Base-by-base conservation (phyloP, 2,113 vertebrate genomes). In the Halcyon senegalensis region DNA sequence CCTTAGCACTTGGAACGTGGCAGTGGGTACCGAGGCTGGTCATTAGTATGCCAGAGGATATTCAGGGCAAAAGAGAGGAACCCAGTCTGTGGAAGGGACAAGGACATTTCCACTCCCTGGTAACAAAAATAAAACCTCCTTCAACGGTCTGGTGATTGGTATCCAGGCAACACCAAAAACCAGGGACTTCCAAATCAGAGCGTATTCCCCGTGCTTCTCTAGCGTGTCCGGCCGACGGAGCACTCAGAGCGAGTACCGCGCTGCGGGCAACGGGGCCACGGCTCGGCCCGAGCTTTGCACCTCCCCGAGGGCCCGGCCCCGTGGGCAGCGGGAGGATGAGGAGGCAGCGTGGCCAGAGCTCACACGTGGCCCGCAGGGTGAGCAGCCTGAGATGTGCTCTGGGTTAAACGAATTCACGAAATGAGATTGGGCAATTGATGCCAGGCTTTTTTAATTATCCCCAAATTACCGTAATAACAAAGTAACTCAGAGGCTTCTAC, bases 121-220 rank as follows among this genome's bases (percentile, higher is more conserved):
- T 60, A 83, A 70, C 43, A 51, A 90, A 94, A 93, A 90, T 86
- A 88, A 93, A 90, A 59, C 43, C 79, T 90, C 58, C 79, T 64
- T 51, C 58, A 79, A 44, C 91, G 62, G 56, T 20, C 86, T 96
- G 85, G 31, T 59, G 80, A n/a, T 48, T 0, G 50, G 93, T 95
- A 92, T 94, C 94, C 93, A 96, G 76, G 96, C 95, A 96, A 91
- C 95, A 5, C 51, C 7, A 43, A 55, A 33, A 79, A 66, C 33
- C 46, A 55, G 62, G 35, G 84, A 37, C 70, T 70, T 53, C 74
- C 51, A 16, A 95, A 82, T 59, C 39, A 55, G 60, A 75, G 72
- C 8, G 0, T 23, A 33, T 62, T 89, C 53, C 74, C 70, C 30
- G 1, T n/a, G 41, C 62, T 78, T 17, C 73, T 73, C 9, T 17